phyloP scores from a whole-genome alignment of 2,113 vertebrate genomes.

The Sylvia atricapilla region DNA sequence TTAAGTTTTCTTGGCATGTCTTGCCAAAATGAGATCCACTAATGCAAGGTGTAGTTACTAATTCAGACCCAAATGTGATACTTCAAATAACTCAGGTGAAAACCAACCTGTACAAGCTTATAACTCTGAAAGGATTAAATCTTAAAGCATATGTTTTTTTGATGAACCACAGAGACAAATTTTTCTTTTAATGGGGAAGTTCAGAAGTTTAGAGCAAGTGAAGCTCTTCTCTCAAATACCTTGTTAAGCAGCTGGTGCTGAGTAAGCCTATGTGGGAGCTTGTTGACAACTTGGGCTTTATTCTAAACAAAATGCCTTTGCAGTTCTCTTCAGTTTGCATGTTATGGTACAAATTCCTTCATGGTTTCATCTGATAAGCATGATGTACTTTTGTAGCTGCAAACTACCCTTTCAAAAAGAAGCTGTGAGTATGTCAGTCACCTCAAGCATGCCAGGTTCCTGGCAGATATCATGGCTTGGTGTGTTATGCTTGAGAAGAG shows the following conservation, averaged over 20 bases:
- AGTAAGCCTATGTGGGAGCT: constrained; percentile 57
- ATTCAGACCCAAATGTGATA: neutral
- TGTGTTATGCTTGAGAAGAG: neutral
- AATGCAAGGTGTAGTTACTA: neutral
- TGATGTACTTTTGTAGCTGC: neutral
- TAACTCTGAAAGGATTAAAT: neutral
- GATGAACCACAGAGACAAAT: neutral
- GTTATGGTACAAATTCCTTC: constrained; percentile 6
- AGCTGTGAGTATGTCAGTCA: neutral
- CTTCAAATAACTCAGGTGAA: neutral
- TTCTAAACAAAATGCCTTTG: constrained; percentile 41
- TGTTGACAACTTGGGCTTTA: constrained; percentile 32
- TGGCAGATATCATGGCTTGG: neutral
- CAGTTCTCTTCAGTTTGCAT: neutral
- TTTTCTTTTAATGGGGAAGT: neutral
- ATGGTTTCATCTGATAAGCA: neutral
- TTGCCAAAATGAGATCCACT: neutral
- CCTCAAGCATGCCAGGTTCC: neutral
- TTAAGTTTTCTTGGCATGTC: neutral
- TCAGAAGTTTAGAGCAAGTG: neutral
- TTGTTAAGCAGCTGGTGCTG: constrained; percentile 52
- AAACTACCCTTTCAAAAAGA: neutral
- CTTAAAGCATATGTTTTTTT: neutral
- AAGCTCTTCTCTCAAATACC: neutral
- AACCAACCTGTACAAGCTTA: neutral